Base-by-base conservation (phyloP, 2,113 vertebrate genomes). In the Polypterus senegalus region DNA sequence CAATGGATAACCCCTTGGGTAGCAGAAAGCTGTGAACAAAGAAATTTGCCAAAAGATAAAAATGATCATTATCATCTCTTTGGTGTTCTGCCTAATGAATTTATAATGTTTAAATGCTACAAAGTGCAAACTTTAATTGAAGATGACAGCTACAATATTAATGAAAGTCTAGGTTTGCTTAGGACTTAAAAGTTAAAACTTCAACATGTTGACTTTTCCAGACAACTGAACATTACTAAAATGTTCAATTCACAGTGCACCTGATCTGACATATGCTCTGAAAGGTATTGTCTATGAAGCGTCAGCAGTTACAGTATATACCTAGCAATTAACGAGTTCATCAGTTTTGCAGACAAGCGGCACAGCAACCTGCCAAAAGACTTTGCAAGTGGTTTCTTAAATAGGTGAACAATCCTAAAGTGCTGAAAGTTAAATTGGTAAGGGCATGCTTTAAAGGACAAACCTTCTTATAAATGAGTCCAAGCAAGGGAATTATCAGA, bases 21-120 rank as follows among this genome's bases (percentile, higher is more conserved):
- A 58, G 27, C 27, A 27, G 27, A 27, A 27, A 27, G 27, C 27
- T 27, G 27, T 27, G 27, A 27, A 27, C 27, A 27, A 7, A 45
- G 56, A 11, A 58, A 5, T 58, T 43, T 45, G 43, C 56, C 44
- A 58, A 58, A 27, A 43, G 27, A 58, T 58, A 58, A 4, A 58
- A 58, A 43, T 43, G 5, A 58, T 56, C n/a, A 56, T 43, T 11
- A 58, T 45, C 56, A n/a, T 58, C 56, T 58, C 56, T 44, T 1
- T 44, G 27, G 43, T 11, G 56, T 58, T 58, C 56, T 58, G 46
- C 4, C 56, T 58, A 58, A 58, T 58, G n/a, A 58, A 58, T 45
- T 5, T 45, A 58, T 58, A 58, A 3, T 45, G 56, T 58, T 58
- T 58, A 45, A 58, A 58, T 45, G 46, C 43, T 58, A 45, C 56